Evolutionary conservation across 1,140 invertebrate genomes (phyloP), one percentile per base, ranked within the genome.

Genomic region (Penaeus chinensis): DNA sequence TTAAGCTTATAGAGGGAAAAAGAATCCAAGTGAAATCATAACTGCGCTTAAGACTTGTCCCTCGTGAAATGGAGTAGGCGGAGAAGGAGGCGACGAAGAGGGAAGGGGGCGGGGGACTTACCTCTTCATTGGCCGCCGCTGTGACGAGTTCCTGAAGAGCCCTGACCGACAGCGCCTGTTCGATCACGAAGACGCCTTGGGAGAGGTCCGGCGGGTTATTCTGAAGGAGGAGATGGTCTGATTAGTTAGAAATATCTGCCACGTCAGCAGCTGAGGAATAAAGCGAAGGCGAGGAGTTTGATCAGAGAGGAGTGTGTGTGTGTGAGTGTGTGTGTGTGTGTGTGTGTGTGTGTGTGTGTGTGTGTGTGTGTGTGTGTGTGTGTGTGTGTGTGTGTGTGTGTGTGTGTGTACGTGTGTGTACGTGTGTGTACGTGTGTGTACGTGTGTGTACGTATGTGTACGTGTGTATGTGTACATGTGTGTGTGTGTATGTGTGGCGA

Each of bases 151-250:
- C 99, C 93, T 99, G 99, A 69, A 99, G 93, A 84, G 99, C 99
- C 92, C 99, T 94, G 77, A 99, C 98, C 87, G 98, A 99, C 84
- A 99, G 93, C n/a, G 99, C 99, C 94, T 98, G 97, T 93, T 99
- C 99, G 91, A 99, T 98, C 79, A 99, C 98, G 93, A 99, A 99
- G 22, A 99, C 97, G 92, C 98, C 99, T 93, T 99, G 98, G 80
- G 98, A 98, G 90, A 99, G 94, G 92, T 99, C 98, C 66, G 99
- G 98, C 74, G 99, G 99, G 91, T 97, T 96, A 93, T 99, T 99
- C 96, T 97, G 92, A 22, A 94, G 94, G 89, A 87, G 89, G 84
- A 90, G 90, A 47, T 84, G 89, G 84, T 81, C 11, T 47, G 47
- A 47, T 47, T 47, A 88, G 62, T 89, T n/a, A 42, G 37, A 37